Percentiles rank a stretch among this genome's conserved stretches.
Conservation (phyloP, 2,797 vertebrate species). For the Acrossocheilus wenchowensis region DNA sequence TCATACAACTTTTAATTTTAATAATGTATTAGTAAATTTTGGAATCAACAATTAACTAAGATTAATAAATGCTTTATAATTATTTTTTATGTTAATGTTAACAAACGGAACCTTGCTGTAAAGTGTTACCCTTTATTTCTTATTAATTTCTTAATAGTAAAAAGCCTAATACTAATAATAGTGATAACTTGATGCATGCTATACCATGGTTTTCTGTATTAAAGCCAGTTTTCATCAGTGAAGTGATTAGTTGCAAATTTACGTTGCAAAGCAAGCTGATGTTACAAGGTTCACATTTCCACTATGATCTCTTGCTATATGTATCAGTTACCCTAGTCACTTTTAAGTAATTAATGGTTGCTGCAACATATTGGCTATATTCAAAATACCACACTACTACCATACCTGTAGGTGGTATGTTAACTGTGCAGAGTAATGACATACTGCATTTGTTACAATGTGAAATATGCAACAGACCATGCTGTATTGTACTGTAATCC, state of each 20-base stretch:
- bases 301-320: not conserved
- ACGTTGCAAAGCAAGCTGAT: not conserved
- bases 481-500: not conserved
- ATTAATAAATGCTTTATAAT: not conserved
- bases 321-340: not conserved
- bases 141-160: not conserved
- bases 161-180: not conserved
- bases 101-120: not conserved
- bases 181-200: not conserved
- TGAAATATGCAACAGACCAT: constrained; percentile 4
- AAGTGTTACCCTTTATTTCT: not conserved
- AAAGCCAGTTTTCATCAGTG: not conserved
- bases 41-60: not conserved
- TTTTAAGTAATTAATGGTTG: not conserved
- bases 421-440: not conserved
- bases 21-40: not conserved
- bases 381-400: not conserved
- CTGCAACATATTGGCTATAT: not conserved
- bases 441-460: not conserved
- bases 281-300: not conserved
- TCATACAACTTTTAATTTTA: not conserved
- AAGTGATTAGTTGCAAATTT: not conserved
- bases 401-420: not conserved
- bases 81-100: too few relatives aligned
- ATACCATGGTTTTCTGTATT: not conserved